Percentiles rank a stretch among this genome's conserved stretches.
These are phyloP conservation scores for Tetanocera ferruginea DNA, from an alignment of 2,888 invertebrate species.

Conservation along the genomic window DNA sequence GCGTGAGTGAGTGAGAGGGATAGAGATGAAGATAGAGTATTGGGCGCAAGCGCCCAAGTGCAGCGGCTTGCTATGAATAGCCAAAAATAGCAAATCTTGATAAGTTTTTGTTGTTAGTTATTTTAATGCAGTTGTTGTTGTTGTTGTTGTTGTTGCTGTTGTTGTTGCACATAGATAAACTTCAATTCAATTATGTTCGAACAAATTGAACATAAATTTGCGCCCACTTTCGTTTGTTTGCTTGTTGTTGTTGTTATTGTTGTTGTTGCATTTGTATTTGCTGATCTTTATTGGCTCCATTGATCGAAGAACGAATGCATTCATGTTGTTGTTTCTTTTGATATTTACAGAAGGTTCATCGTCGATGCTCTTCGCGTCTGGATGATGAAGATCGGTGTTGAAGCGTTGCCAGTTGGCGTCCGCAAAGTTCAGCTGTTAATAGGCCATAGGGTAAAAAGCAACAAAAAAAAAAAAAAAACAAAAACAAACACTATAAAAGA, in stretches of 20 bases:
- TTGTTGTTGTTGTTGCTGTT: slow-evolving; percentile 17
- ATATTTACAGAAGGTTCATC: not conserved
- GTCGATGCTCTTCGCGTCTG: not conserved
- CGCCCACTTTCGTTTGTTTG: slow-evolving; percentile 27
- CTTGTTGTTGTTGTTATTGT: not conserved
- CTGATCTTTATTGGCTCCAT: not conserved
- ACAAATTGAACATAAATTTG: slow-evolving; percentile 36
- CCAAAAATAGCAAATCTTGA: slow-evolving; percentile 10
- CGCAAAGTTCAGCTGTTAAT: not conserved
- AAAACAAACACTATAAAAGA: no score
- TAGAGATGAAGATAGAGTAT: not conserved
- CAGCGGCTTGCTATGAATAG: not conserved
- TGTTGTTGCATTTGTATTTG: not conserved
- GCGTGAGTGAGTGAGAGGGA: not conserved
- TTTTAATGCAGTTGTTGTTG: not conserved
- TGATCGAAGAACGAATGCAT: not conserved
- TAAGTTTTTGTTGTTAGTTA: not conserved
- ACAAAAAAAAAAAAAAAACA: no score
- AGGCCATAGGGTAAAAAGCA: no score
- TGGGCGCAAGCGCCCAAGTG: not conserved
- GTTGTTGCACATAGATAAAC: not conserved
- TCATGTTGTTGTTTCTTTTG: not conserved
- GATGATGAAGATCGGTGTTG: not conserved
- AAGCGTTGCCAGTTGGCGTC: not conserved
- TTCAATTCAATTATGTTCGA: slow-evolving; percentile 29